Conservation (phyloP, 2,797 vertebrate genomes). For the Xiphophorus birchmanni region DNA sequence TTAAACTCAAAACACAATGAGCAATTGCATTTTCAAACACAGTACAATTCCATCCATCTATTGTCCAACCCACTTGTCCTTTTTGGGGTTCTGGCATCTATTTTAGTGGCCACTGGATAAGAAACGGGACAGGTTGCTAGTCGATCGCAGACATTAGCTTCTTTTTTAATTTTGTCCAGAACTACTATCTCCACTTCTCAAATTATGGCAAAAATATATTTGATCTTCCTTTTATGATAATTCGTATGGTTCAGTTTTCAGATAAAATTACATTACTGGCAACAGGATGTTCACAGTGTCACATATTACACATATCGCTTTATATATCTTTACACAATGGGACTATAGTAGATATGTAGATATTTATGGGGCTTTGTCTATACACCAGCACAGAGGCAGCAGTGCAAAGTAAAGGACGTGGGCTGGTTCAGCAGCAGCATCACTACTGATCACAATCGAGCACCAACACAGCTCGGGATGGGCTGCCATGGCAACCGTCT, state of each 20-base stretch:
- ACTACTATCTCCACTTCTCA: background rate
- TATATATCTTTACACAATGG: background rate
- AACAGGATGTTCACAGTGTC: background rate
- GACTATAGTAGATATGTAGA: background rate
- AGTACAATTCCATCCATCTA: background rate
- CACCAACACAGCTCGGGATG: slow-evolving; percentile 77
- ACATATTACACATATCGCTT: slow-evolving; percentile 5
- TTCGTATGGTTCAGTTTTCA: background rate
- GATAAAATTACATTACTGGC: background rate
- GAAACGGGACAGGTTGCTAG: background rate
- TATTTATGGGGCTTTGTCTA: slow-evolving; percentile 15
- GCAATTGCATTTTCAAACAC: background rate
- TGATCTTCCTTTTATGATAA: background rate
- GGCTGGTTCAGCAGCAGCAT: slow-evolving; percentile 72
- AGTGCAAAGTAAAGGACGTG: slow-evolving; percentile 51
- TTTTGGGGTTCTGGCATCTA: background rate
- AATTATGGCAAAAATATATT: background rate
- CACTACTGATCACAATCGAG: slow-evolving; percentile 75
- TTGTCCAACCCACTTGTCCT: background rate
- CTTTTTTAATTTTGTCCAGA: background rate
- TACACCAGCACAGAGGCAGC: slow-evolving; percentile 42
- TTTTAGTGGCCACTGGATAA: background rate
- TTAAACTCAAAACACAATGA: background rate
- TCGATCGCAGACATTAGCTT: background rate
- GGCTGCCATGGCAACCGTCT: slow-evolving; percentile 85